These are phyloP conservation scores for Coecobrya sp. DNA, from an alignment of 2,888 invertebrate species.

Conservation along the genomic window DNA sequence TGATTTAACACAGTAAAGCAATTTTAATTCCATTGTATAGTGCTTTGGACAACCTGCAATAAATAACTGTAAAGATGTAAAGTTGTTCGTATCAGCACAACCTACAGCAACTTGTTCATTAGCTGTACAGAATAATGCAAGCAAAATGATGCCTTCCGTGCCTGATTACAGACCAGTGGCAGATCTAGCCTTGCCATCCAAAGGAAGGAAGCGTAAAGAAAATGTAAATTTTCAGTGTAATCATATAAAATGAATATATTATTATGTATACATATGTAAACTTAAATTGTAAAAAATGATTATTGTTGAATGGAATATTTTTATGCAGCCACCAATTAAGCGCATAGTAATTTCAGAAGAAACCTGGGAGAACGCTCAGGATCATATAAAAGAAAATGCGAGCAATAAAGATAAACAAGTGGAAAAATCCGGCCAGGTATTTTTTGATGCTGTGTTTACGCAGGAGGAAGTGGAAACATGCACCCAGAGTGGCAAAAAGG, in stretches of 20 bases:
- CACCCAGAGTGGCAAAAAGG: slow-evolving; percentile 22
- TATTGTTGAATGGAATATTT: too few relatives aligned
- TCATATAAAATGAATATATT: too few relatives aligned
- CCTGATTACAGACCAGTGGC: not conserved
- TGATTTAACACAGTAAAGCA: too few relatives aligned
- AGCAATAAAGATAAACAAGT: not conserved
- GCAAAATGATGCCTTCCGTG: not conserved
- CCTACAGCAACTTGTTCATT: not conserved
- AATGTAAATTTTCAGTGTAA: too few relatives aligned
- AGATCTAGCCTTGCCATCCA: too few relatives aligned
- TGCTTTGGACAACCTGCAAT: not conserved
- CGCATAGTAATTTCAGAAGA: not conserved
- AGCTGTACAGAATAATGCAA: not conserved
- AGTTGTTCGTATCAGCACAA: not conserved
- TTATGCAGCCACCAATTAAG: not conserved
- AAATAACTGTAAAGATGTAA: not conserved
- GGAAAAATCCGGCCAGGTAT: slow-evolving; percentile 32
- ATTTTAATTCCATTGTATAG: too few relatives aligned
- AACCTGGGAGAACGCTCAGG: not conserved
- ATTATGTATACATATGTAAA: too few relatives aligned
- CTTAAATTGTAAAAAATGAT: too few relatives aligned
- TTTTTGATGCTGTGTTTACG: slow-evolving; percentile 27
- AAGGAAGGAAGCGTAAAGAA: too few relatives aligned
- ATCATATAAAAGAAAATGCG: not conserved
- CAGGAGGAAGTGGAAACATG: slow-evolving; percentile 30